Base-by-base conservation (phyloP, 2,113 vertebrate genomes). In the Balaeniceps rex region DNA sequence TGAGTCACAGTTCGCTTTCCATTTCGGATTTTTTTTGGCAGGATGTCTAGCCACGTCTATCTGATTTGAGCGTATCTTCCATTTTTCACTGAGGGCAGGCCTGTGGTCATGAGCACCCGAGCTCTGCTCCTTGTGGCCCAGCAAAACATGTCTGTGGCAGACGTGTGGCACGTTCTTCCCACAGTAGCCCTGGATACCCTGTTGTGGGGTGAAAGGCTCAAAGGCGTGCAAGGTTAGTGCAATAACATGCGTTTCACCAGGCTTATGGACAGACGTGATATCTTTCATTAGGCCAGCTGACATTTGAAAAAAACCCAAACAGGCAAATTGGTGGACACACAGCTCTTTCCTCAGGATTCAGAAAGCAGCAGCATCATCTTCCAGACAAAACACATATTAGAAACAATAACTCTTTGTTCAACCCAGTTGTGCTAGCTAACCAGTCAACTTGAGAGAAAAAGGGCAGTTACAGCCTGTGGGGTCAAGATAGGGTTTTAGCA, bases 111-210 rank as follows among this genome's bases (percentile, higher is more conserved):
- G 3, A 76, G 9, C 22, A 66, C 19, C 69, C 66, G 78, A 77
- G 9, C 14, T 52, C 60, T 84, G 31, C 10, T 71, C 11, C 80
- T 44, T 17, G 33, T 66, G 63, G 46, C 40, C 52, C 52, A 49
- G 1, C 0, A 7, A 54, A 65, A 22, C 31, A 49, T 19, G 8
- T 86, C 19, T 40, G 19, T 78, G 46, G 28, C 64, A 49, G 14
- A 16, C 0, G 0, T 4, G 1, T 9, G 40, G 7, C 6, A 13
- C 1, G 0, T 40, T 61, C 33, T 36, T 85, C 71, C 28, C 28
- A 54, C 18, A 74, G 63, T 31, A 44, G 7, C 47, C 33, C n/a
- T 71, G 42, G n/a, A 38, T 38, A 63, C 2, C 2, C 21, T 49
- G 42, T 38, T 0, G 0, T 11, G 40, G n/a, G 7, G 9, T 70